Evolutionary conservation across 2,113 vertebrate genomes (phyloP).

Genomic region (Tragelaphus strepsiceros): DNA sequence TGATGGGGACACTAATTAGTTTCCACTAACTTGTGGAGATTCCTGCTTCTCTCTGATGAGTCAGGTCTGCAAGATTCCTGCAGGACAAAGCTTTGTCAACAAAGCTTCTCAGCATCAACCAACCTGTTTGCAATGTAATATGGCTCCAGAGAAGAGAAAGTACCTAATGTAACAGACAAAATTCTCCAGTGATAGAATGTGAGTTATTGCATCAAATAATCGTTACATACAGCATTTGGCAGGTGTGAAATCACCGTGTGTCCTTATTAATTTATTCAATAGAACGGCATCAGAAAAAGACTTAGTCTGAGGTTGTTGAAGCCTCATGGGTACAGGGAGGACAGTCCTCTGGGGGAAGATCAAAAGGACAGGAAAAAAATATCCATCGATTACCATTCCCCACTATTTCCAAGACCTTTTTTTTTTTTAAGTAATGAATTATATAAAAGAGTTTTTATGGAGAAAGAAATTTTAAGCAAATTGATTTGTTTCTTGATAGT

Average conservation of each 20-base stretch:
- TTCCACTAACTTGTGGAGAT: too few relatives aligned
- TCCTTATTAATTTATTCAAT: neutral
- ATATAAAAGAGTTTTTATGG: neutral
- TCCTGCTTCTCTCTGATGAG: neutral
- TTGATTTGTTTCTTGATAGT: neutral
- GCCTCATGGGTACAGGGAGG: neutral
- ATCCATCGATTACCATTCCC: neutral
- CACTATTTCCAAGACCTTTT: neutral
- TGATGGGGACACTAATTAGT: fast-evolving
- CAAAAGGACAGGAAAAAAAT: neutral
- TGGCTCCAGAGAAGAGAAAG: neutral
- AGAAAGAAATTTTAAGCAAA: neutral
- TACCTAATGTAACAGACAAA: neutral
- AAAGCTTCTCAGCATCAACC: neutral
- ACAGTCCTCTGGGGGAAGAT: neutral
- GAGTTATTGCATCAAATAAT: neutral
- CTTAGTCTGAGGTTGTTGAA: neutral
- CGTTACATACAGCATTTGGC: neutral
- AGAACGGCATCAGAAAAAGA: neutral
- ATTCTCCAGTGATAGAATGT: neutral
- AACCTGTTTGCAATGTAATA: neutral
- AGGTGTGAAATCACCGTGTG: neutral
- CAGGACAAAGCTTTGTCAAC: neutral
- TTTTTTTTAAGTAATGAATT: neutral
- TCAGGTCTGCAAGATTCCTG: neutral